Evolutionary conservation across 2,888 invertebrate species (phyloP).

Genomic region (Gymnocheta viridis): DNA sequence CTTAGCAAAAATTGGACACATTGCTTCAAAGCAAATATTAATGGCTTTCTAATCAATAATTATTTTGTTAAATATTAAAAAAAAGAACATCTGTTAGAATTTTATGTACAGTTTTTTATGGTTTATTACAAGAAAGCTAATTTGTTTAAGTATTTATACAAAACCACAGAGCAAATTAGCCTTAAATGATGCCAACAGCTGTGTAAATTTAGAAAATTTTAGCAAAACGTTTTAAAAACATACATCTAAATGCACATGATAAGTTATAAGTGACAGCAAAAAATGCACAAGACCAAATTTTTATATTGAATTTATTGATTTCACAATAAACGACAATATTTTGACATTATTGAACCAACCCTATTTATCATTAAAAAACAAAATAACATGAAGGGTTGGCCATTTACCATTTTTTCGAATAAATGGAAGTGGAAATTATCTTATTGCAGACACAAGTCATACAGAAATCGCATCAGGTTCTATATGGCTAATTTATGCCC

Average conservation of each 20-base stretch:
- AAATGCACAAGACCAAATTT: constrained; percentile 10
- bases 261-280: constrained; percentile 16
- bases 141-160: constrained; percentile 51
- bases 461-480: constrained; percentile 52
- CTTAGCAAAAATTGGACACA: too few species aligned
- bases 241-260: constrained; percentile 61
- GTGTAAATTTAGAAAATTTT: constrained; percentile 49
- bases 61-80: constrained; percentile 1
- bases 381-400: constrained; percentile 58
- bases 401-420: constrained; percentile 38
- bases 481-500: constrained; percentile 64
- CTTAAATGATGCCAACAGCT: constrained; percentile 63
- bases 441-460: constrained; percentile 27
- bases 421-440: constrained; percentile 46
- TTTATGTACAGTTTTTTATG: neutral
- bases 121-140: constrained; percentile 38
- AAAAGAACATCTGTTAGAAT: constrained; percentile 60
- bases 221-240: constrained; percentile 42
- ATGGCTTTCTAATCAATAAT: too few species aligned
- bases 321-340: constrained; percentile 68
- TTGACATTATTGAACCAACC: constrained; percentile 70
- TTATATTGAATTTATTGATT: constrained; percentile 68
- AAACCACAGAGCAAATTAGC: constrained; percentile 66
- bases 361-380: constrained; percentile 57
- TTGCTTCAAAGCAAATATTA: too few species aligned